These are phyloP conservation scores for Hemithea aestivaria DNA, from an alignment of 2,888 invertebrate species.

Conservation along the genomic window DNA sequence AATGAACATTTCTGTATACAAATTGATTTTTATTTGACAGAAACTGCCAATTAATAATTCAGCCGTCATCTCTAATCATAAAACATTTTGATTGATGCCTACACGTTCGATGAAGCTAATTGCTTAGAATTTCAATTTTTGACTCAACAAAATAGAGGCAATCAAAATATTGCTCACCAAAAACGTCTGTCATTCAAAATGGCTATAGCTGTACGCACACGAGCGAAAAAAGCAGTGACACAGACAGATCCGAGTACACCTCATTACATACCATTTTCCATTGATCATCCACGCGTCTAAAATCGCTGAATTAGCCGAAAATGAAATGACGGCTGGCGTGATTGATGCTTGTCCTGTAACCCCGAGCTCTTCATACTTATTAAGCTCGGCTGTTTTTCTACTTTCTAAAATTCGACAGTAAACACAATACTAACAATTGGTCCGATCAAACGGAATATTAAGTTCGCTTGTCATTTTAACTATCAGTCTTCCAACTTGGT, in stretches of 20 bases:
- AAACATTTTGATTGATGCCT: constrained; percentile 28
- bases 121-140: constrained; percentile 25
- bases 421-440: constrained; percentile 77
- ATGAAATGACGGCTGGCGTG: constrained; percentile 53
- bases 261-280: constrained; percentile 53
- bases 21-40: constrained; percentile 27
- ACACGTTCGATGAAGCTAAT: constrained; percentile 24
- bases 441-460: constrained; percentile 78
- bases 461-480: constrained; percentile 77
- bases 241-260: constrained; percentile 30
- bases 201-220: constrained; percentile 23
- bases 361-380: constrained; percentile 52
- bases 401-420: constrained; percentile 68
- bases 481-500: constrained; percentile 54
- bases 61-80: constrained; percentile 24
- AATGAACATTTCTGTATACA: constrained; percentile 14
- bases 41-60: constrained; percentile 28
- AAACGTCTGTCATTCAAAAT: constrained; percentile 24
- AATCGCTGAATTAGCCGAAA: constrained; percentile 56
- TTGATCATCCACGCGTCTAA: constrained; percentile 62
- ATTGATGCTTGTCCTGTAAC: constrained; percentile 70
- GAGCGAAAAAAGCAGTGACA: constrained; percentile 43
- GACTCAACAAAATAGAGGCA: constrained; percentile 32
- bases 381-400: constrained; percentile 50
- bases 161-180: constrained; percentile 37